Conservation (phyloP, 2,113 vertebrate genomes). For the Datnioides undecimradiatus region DNA sequence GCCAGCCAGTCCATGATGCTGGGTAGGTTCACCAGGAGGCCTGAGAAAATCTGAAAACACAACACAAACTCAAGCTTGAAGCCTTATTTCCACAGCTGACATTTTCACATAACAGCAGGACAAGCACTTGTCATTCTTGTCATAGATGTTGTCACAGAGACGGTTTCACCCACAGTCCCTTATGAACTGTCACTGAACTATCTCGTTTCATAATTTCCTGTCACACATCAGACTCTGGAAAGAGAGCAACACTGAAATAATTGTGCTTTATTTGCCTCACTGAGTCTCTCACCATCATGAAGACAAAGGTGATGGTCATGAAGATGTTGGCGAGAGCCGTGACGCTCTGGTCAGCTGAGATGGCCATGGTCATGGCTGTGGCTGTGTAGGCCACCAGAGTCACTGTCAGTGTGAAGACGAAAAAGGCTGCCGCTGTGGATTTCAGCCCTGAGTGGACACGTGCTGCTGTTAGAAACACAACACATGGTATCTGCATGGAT, state of each 20-base stretch:
- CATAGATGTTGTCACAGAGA: too few relatives aligned
- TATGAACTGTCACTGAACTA: too few relatives aligned
- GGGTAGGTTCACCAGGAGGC: conserved; percentile 91
- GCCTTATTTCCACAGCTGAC: neutral
- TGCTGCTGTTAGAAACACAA: neutral
- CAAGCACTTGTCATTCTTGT: neutral
- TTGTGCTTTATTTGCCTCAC: neutral
- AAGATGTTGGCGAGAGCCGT: conserved; percentile 90
- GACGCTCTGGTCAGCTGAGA: conserved; percentile 89
- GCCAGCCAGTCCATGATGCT: conserved; percentile 87
- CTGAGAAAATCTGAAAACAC: conserved; percentile 90
- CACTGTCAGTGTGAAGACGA: conserved; percentile 89
- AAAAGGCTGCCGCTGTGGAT: conserved; percentile 83
- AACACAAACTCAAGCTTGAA: neutral
- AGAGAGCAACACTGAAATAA: too few relatives aligned
- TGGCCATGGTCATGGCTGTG: conserved; percentile 91
- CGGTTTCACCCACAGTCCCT: too few relatives aligned
- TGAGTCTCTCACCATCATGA: conserved; percentile 91
- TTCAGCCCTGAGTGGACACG: conserved; percentile 86
- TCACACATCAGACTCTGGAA: too few relatives aligned
- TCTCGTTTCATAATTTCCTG: too few relatives aligned
- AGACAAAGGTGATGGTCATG: conserved; percentile 89
- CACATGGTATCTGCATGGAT: neutral
- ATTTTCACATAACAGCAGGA: neutral
- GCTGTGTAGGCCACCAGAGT: conserved; percentile 89